Evolutionary conservation across 2,888 invertebrate species (phyloP).

Genomic region (Acrobasis consociella): DNA sequence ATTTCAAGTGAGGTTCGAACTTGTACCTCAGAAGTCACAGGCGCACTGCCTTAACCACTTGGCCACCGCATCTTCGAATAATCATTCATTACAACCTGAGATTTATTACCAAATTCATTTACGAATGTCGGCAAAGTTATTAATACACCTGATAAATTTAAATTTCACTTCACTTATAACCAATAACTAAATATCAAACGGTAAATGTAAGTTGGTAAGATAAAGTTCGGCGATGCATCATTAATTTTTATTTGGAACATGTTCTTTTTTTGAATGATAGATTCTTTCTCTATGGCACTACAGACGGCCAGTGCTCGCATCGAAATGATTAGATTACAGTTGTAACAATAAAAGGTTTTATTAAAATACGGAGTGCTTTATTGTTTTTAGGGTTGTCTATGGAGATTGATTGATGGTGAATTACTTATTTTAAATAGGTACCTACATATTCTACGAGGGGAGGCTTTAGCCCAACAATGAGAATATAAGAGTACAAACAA

Average conservation of each 20-base stretch:
- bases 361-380: not conserved
- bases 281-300: slow-evolving; percentile 37
- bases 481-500: no score
- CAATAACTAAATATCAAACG: not conserved
- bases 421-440: no score
- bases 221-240: slow-evolving; percentile 44
- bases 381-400: not conserved
- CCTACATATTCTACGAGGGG: no score
- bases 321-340: slow-evolving; percentile 36
- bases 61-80: not conserved
- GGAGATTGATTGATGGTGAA: no score
- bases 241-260: slow-evolving; percentile 38
- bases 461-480: no score
- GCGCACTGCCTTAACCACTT: no score
- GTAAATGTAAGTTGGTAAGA: slow-evolving; percentile 2
- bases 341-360: slow-evolving; percentile 19
- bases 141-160: not conserved
- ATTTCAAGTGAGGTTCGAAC: no score
- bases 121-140: not conserved
- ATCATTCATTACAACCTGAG: not conserved
- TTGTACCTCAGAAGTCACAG: no score
- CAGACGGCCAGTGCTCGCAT: slow-evolving; percentile 31
- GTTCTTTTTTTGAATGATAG: slow-evolving; percentile 43
- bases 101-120: slow-evolving; percentile 10
- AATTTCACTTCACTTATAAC: not conserved